phyloP scores from a whole-genome alignment of 92 coral and sea anemone species.

The Isaurus tuberculatus region DNA sequence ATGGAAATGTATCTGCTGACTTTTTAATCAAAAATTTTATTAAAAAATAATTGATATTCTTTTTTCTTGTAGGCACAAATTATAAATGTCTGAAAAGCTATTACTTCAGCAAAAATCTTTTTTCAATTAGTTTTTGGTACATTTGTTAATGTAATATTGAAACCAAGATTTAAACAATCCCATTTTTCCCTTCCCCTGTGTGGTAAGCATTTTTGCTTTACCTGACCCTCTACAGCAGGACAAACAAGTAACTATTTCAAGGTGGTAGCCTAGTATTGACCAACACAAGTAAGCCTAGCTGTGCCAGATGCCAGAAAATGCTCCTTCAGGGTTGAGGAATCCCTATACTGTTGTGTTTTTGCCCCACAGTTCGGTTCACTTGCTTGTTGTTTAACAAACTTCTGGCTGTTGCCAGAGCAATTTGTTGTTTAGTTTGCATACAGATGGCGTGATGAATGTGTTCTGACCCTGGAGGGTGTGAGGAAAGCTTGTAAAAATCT shows the following conservation, averaged over 20 bases:
- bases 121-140: neutral
- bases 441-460: constrained; percentile 57
- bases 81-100: neutral
- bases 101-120: constrained; percentile 11
- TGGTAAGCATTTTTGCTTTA: neutral
- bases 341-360: constrained; percentile 16
- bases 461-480: constrained; percentile 51
- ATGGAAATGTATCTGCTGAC: too few relatives aligned
- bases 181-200: neutral
- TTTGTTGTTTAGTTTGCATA: constrained; percentile 65
- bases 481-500: constrained; percentile 68
- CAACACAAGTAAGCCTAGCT: constrained; percentile 55
- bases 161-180: neutral
- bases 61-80: neutral
- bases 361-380: constrained; percentile 50
- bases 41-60: too few relatives aligned
- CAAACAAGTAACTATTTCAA: constrained; percentile 43
- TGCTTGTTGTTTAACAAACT: constrained; percentile 48
- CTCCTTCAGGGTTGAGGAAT: constrained; percentile 22
- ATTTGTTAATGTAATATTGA: neutral
- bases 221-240: constrained; percentile 49
- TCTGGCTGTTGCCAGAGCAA: constrained; percentile 51
- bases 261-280: constrained; percentile 41
- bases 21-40: too few relatives aligned
- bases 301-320: constrained; percentile 29